Evolutionary conservation across 2,113 vertebrate genomes (phyloP), one percentile per base, ranked within the genome.

Genomic region (Pogona vitticeps): DNA sequence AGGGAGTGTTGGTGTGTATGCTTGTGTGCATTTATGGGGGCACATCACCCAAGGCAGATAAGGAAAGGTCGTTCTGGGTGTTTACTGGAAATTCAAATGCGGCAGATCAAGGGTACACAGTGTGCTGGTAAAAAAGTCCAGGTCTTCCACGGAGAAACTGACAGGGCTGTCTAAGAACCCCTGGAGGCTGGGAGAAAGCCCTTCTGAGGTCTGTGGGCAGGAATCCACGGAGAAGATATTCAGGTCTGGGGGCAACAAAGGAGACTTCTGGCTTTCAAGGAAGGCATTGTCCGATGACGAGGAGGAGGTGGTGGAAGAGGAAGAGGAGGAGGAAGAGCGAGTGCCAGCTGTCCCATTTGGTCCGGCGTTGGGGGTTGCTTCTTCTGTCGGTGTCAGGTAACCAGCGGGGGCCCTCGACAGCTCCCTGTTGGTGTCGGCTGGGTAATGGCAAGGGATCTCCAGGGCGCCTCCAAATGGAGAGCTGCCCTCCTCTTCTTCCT

Each of bases 101-200:
- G 98, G 97, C 83, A 98, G 92, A 94, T 99, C 98, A 93, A 98
- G 97, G 31, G 97, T 95, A 93, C 98, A 98, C 91, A 99, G 96
- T 68, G 98, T 98, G 96, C 98, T 98, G 1, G 97, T 97, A 92
- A 99, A 99, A 81, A 98, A 94, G 90, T 99, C 98, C 93, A 99
- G 96, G 91, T 99, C 98, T 93, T 99, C 98, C 89, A 98, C 98
- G 40, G 97, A 98, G 94, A 99, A 98, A 84, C 97, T 97, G 86
- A 98, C 94, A 1, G 98, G 98, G 78, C 98, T 99, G 84, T 97
- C 95, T 86, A 98, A 94, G 1, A 97, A 97, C 86, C 96, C 96
- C 82, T 95, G 97, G 70, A 97, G 90, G 75, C 92, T 90, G 12
- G 97, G 97, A 1, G 97, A 98, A 71, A 98, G 90, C 9, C 95